These are phyloP conservation scores for Coptodon rendalli DNA, from an alignment of 2,113 vertebrate genomes.

Conservation along the genomic window DNA sequence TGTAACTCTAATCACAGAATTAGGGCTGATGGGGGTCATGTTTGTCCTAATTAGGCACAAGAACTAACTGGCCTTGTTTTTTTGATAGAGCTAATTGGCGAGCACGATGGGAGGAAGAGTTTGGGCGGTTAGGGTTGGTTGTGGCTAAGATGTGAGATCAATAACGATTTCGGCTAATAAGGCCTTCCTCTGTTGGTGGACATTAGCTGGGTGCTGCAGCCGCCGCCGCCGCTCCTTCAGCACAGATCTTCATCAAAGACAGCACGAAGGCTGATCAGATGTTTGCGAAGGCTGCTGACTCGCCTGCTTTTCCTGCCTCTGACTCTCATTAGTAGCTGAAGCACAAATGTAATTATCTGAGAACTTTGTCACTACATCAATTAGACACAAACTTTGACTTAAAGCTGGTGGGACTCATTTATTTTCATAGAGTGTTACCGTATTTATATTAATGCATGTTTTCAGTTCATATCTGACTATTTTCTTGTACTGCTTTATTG, in stretches of 20 bases:
- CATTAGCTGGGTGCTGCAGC: neutral
- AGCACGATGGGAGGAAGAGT: neutral
- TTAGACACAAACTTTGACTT: neutral
- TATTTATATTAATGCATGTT: neutral
- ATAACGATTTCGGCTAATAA: neutral
- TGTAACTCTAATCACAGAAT: constrained; percentile 22
- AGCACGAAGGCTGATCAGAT: neutral
- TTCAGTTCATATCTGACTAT: neutral
- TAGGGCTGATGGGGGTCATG: constrained; percentile 8
- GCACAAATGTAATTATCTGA: neutral
- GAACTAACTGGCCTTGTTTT: constrained; percentile 40
- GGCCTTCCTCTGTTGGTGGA: neutral
- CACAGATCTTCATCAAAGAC: neutral
- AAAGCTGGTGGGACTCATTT: neutral
- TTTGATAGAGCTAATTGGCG: constrained; percentile 39
- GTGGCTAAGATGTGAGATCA: constrained; percentile 15
- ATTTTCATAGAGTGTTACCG: neutral
- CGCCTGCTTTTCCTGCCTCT: neutral
- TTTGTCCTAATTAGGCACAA: constrained; percentile 34
- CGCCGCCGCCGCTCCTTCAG: neutral
- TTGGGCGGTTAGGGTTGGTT: neutral
- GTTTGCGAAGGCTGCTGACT: neutral
- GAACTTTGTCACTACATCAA: neutral
- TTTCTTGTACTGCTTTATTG: neutral
- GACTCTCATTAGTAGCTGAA: neutral